Evolutionary conservation across 1,140 invertebrate genomes (phyloP).

Genomic region (Hylyphantes graminicola): DNA sequence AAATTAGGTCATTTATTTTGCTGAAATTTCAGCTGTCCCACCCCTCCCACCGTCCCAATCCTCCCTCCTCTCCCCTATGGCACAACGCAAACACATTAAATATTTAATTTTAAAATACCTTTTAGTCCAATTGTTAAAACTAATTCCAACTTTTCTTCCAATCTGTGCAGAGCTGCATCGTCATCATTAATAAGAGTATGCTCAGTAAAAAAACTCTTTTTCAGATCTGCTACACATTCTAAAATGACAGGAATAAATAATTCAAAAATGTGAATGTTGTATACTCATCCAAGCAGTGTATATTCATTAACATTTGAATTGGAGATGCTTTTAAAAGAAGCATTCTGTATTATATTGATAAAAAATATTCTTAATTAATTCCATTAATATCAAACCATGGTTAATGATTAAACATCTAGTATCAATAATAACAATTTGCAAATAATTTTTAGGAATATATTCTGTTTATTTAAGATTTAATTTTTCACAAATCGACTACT

Average conservation of each 20-base stretch:
- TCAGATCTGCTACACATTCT: constrained; percentile 15
- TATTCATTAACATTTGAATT: not conserved
- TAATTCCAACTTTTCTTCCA: constrained; percentile 69
- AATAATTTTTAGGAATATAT: too few species aligned
- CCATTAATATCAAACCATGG: not conserved
- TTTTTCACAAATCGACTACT: too few species aligned
- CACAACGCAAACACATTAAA: constrained; percentile 14
- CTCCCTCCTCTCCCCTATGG: not conserved
- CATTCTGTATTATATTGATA: not conserved
- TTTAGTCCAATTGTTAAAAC: constrained; percentile 67
- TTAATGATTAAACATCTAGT: not conserved
- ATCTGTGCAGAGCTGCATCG: constrained; percentile 66
- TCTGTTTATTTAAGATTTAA: too few species aligned
- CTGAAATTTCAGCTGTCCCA: too few species aligned
- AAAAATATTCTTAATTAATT: not conserved
- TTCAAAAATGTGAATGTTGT: not conserved
- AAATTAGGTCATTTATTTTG: too few species aligned
- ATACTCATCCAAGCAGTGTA: not conserved
- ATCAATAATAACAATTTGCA: too few species aligned
- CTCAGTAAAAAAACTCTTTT: constrained; percentile 11
- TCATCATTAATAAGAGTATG: constrained; percentile 68
- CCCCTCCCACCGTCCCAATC: not conserved
- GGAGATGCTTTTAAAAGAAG: not conserved
- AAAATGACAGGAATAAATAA: not conserved
- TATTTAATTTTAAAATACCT: constrained; percentile 63